phyloP scores from a whole-genome alignment of 2,113 vertebrate genomes.

The Caranx ignobilis region DNA sequence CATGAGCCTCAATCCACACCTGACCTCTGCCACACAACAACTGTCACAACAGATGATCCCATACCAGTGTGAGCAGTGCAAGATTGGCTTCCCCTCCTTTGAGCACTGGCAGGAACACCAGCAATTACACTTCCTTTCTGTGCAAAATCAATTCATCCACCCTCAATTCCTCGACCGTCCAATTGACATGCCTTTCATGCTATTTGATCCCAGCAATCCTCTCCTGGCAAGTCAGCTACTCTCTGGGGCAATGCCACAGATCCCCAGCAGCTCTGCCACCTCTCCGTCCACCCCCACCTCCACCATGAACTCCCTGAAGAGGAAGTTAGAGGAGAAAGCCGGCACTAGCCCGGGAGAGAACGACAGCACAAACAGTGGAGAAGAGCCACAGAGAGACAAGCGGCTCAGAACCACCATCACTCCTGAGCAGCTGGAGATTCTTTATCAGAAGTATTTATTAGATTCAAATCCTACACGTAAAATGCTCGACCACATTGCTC shows the following conservation, averaged over 20 bases:
- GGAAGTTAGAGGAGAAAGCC: constrained; percentile 98
- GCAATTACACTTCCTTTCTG: constrained; percentile 97
- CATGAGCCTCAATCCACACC: constrained; percentile 90
- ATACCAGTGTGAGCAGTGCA: constrained; percentile 99
- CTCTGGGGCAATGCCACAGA: constrained; percentile 93
- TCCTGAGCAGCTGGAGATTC: constrained; percentile 96
- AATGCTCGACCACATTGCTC: constrained; percentile 99
- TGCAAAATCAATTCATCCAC: constrained; percentile 98
- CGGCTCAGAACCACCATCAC: constrained; percentile 98
- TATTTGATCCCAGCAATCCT: constrained; percentile 98
- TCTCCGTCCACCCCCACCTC: constrained; percentile 96
- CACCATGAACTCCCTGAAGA: constrained; percentile 97
- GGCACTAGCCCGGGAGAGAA: constrained; percentile 96
- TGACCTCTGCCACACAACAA: constrained; percentile 91
- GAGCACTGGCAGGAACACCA: constrained; percentile 99
- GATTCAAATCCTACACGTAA: constrained; percentile 99
- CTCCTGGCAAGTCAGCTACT: constrained; percentile 95
- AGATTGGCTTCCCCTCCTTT: constrained; percentile 96
- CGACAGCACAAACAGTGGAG: constrained; percentile 95
- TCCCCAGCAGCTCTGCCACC: constrained; percentile 93
- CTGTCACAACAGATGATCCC: constrained; percentile 95
- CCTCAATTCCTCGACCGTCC: constrained; percentile 96
- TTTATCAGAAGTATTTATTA: constrained; percentile 98
- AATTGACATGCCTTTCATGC: constrained; percentile 98
- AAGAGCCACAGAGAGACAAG: constrained; percentile 98